These are phyloP conservation scores for Phytoseiulus persimilis DNA, from an alignment of 2,888 invertebrate species.

Conservation along the genomic window DNA sequence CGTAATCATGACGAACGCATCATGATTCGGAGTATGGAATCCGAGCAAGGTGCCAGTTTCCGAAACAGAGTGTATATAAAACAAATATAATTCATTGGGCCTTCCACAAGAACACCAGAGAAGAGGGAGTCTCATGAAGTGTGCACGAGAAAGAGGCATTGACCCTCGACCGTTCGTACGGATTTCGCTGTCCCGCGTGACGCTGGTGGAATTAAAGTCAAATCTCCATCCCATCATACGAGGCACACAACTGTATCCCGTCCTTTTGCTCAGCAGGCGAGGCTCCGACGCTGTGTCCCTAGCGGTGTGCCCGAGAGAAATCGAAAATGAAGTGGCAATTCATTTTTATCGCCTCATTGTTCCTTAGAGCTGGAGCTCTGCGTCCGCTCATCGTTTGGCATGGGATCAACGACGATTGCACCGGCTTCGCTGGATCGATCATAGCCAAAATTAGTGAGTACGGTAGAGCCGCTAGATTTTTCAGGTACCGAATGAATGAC, in stretches of 20 bases:
- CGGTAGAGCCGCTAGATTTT: background rate
- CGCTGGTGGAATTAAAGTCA: background rate
- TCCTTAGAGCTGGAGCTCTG: background rate
- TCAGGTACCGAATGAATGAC: background rate
- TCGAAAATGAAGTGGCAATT: background rate
- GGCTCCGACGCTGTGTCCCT: background rate
- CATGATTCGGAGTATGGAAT: too few relatives aligned
- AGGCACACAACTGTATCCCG: background rate
- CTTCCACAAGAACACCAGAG: too few relatives aligned
- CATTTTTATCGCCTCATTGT: background rate
- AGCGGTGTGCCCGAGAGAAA: background rate
- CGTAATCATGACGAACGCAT: too few relatives aligned
- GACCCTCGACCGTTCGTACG: background rate
- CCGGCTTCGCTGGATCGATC: background rate
- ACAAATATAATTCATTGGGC: too few relatives aligned
- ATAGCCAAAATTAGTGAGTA: background rate
- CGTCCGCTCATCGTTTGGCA: background rate
- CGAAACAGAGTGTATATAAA: too few relatives aligned
- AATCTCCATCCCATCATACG: background rate
- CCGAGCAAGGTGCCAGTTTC: too few relatives aligned
- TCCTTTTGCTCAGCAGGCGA: background rate
- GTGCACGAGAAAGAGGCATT: background rate
- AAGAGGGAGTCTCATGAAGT: background rate
- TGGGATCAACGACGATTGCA: background rate
- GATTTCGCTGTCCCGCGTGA: background rate